Base-by-base conservation (phyloP, 2,113 vertebrate genomes). In the Thinocorus orbignyianus region DNA sequence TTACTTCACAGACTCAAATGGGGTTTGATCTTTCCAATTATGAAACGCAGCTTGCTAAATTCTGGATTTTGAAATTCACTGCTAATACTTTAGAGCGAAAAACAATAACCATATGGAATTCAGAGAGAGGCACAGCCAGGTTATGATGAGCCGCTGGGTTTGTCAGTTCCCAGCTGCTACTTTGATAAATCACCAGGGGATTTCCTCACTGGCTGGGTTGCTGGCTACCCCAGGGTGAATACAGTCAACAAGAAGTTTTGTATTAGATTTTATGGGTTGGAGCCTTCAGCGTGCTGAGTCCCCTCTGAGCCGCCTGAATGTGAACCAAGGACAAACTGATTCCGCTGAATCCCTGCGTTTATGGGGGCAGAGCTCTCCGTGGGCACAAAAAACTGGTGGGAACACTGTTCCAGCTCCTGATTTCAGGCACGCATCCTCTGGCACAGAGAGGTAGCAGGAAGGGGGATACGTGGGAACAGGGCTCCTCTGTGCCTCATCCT, bases 1-100 rank as follows among this genome's bases (percentile, higher is more conserved):
- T 60, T 14, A 68, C 30, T 93, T 88, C 60, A 74, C 77, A 92
- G 82, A 70, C 46, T 62, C 46, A 77, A 42, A 60, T 0, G 2
- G 33, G 37, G 31, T 49, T 94, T 92, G 55, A 81, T 88, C 66
- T 84, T 88, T 66, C 33, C 35, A 84, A 18, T 78, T 85, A 86
- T 66, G 51, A 95, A 93, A 91, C 35, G 70, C 46, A 83, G 37
- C 71, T 93, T 88, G 68, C 82, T 90, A 92, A 85, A 94, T 54
- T 85, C 17, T 13, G 49, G 57, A 62, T 69, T 93, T 96, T 90
- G 88, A 96, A 95, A 95, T 24, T 60, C 12, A 3, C 28, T 85
- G 62, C 28, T 93, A 93, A 49, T 86, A 64, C 82, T 94, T 96
- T 94, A 66, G 89, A 97, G 30, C 51, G 42, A 86, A 93, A 94